Conservation (phyloP, 1,140 invertebrate genomes). For the Ceratoteleas bidentatus region DNA sequence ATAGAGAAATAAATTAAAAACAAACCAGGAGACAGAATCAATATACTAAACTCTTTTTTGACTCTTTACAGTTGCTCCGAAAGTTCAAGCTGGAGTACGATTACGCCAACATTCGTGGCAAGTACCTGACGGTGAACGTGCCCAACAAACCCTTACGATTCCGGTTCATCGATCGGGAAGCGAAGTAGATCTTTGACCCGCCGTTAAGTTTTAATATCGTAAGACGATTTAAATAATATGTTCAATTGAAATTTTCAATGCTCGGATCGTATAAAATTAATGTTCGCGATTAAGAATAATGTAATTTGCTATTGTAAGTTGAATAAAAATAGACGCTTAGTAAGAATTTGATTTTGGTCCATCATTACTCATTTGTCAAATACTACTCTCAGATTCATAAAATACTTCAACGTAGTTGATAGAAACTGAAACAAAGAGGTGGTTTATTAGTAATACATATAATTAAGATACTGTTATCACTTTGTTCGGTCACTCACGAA, state of each 20-base stretch:
- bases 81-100: constrained; percentile 85
- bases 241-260: background rate
- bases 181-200: constrained; percentile 8
- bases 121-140: constrained; percentile 82
- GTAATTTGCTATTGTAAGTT: too few species aligned
- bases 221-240: background rate
- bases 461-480: too few species aligned
- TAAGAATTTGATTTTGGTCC: background rate
- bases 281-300: too few species aligned
- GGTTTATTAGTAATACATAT: background rate
- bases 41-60: background rate
- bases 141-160: constrained; percentile 84
- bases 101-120: constrained; percentile 84
- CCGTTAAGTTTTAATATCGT: background rate
- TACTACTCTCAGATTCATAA: constrained; percentile 29
- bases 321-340: background rate
- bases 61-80: constrained; percentile 80
- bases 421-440: constrained; percentile 40
- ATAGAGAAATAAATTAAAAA: background rate
- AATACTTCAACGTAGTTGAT: constrained; percentile 22
- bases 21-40: background rate
- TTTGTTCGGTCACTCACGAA: constrained; percentile 49
- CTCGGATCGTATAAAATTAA: background rate
- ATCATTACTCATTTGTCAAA: constrained; percentile 13
- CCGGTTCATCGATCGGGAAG: constrained; percentile 83